A percentile compares a stretch with the other conserved stretches of the same genome.
Conservation (phyloP, 2,888 invertebrate genomes). For the Lymantria dispar region DNA sequence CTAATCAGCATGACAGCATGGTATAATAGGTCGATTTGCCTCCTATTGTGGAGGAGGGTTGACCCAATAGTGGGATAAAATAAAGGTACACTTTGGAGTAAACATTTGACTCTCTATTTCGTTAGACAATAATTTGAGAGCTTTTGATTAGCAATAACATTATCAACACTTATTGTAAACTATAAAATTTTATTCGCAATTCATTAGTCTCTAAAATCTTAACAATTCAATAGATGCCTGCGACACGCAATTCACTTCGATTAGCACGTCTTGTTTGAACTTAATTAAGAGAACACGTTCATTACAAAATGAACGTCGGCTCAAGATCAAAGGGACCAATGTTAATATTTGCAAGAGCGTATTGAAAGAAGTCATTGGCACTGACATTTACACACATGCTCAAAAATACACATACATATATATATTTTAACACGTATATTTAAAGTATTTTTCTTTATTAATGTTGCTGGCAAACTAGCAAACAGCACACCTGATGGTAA, state of each 20-base stretch:
- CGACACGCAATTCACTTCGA: constrained; percentile 45
- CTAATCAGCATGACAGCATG: too few species aligned
- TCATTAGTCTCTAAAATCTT: constrained; percentile 8
- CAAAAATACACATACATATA: not conserved
- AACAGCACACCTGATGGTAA: too few species aligned
- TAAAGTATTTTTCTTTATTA: not conserved
- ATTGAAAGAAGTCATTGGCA: constrained; percentile 78
- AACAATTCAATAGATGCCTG: constrained; percentile 19
- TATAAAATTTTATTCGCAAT: not conserved
- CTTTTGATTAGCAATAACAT: not conserved
- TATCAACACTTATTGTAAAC: not conserved
- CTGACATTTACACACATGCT: constrained; percentile 18
- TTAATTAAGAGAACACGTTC: constrained; percentile 74
- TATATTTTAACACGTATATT: not conserved
- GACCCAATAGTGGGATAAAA: too few species aligned
- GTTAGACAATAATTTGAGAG: too few species aligned
- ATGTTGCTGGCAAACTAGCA: too few species aligned
- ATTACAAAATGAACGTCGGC: constrained; percentile 62
- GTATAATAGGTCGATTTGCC: too few species aligned
- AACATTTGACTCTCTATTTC: too few species aligned
- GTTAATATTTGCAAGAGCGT: constrained; percentile 71
- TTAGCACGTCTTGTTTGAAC: constrained; percentile 75
- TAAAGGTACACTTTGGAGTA: too few species aligned
- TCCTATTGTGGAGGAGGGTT: too few species aligned
- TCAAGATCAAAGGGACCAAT: constrained; percentile 69